Percentiles rank a stretch among this genome's conserved stretches.
Evolutionary conservation across 2,113 vertebrate genomes (phyloP).

Genomic region (Mixornis gularis): DNA sequence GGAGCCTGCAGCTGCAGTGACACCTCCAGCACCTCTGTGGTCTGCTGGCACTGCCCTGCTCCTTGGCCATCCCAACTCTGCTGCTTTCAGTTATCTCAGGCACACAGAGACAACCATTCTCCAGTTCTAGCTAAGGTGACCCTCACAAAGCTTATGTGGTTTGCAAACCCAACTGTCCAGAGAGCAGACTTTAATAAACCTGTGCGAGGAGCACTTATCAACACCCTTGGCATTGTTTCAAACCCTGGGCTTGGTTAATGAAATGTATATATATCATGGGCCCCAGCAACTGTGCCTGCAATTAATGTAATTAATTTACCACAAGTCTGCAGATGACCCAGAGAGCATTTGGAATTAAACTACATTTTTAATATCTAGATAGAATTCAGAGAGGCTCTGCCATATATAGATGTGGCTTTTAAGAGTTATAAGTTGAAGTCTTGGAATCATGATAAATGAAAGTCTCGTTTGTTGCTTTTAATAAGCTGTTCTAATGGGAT

Average conservation of each 20-base stretch:
- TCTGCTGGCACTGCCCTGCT: not conserved
- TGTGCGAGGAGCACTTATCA: not conserved
- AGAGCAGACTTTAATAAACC: conserved; percentile 3
- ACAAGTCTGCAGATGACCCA: not conserved
- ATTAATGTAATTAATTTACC: conserved; percentile 34
- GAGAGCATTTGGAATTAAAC: not conserved
- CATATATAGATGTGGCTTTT: not conserved
- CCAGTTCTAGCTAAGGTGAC: not conserved
- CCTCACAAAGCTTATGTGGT: not conserved
- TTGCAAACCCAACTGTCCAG: not conserved
- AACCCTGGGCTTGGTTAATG: conserved; percentile 10
- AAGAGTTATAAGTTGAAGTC: not conserved
- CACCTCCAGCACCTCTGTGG: not conserved
- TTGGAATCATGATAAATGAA: not conserved
- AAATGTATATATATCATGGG: not conserved
- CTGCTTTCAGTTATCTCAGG: not conserved
- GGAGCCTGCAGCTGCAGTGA: not conserved
- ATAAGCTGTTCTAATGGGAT: conserved; percentile 32
- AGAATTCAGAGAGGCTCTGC: not conserved
- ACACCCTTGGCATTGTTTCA: not conserved
- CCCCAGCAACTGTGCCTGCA: not conserved
- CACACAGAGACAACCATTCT: not conserved
- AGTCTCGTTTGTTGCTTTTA: conserved; percentile 31
- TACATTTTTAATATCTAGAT: not conserved
- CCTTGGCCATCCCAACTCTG: not conserved